A percentile compares a stretch with the other conserved stretches of the same genome.
Evolutionary conservation across 2,888 invertebrate species (phyloP).

Genomic region (Microctonus aethiopoides): DNA sequence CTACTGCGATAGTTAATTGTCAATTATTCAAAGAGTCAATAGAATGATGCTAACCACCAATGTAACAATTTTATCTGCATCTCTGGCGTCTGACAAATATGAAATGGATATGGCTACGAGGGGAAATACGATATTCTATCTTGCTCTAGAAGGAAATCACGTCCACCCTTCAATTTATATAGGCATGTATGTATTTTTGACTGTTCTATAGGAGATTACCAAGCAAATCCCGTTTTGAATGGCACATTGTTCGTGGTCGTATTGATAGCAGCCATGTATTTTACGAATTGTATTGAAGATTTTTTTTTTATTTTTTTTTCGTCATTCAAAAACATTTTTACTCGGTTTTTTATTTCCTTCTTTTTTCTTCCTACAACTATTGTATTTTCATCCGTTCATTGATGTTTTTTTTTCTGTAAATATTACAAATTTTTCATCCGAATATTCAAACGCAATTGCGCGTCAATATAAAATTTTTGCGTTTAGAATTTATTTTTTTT

Average conservation of each 20-base stretch:
- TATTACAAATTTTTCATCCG: not conserved
- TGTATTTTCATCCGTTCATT: not conserved
- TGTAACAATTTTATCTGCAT: too few relatives aligned
- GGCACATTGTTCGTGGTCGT: constrained; percentile 1
- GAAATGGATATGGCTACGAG: not conserved
- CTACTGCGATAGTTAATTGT: not conserved
- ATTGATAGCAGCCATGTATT: constrained; percentile 2
- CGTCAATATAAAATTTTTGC: too few relatives aligned
- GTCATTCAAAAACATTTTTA: constrained; percentile 14
- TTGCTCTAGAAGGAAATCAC: too few relatives aligned
- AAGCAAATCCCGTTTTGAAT: constrained; percentile 10
- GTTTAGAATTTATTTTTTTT: too few relatives aligned
- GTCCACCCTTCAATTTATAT: not conserved
- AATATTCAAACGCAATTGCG: too few relatives aligned
- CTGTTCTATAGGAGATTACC: constrained; percentile 3
- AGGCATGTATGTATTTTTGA: constrained; percentile 8
- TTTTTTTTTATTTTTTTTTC: constrained; percentile 5
- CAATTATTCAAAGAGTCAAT: not conserved
- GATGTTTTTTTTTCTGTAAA: not conserved
- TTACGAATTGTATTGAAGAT: constrained; percentile 10
- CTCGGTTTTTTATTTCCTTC: constrained; percentile 12
- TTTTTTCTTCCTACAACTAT: constrained; percentile 8
- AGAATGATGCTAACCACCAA: not conserved
- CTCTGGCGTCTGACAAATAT: too few relatives aligned
- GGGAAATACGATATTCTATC: not conserved